Conservation (phyloP, 2,797 vertebrate species). For the Acrossocheilus fasciatus region DNA sequence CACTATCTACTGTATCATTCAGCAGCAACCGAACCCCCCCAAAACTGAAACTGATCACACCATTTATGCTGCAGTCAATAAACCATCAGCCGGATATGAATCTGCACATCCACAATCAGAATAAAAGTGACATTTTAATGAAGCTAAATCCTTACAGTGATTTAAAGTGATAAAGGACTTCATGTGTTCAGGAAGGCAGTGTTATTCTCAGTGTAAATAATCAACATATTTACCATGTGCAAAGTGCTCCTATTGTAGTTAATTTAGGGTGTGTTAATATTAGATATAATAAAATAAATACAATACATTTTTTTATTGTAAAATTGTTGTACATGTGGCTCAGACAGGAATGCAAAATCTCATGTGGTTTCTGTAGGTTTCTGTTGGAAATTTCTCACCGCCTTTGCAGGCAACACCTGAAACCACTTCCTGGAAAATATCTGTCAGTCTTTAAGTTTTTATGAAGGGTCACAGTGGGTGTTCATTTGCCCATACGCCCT, state of each 20-base stretch:
- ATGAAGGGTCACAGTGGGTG: background rate
- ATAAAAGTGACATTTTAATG: background rate
- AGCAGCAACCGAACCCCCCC: background rate
- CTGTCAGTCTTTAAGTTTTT: background rate
- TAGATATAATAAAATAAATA: too few relatives aligned
- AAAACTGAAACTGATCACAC: background rate
- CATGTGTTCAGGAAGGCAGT: too few relatives aligned
- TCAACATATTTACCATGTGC: background rate
- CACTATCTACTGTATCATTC: background rate
- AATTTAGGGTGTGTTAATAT: background rate
- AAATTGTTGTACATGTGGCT: background rate
- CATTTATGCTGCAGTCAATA: background rate
- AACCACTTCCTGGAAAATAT: slow-evolving; percentile 12
- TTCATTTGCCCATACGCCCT: background rate
- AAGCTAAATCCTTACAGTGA: background rate
- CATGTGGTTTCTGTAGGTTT: background rate
- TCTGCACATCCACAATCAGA: background rate
- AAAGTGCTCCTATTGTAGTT: background rate
- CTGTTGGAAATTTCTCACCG: background rate
- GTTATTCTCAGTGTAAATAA: background rate
- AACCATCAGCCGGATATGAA: background rate
- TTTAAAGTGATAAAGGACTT: too few relatives aligned
- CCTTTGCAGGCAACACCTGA: background rate
- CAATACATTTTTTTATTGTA: too few relatives aligned
- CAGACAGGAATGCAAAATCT: background rate